Base-by-base conservation (phyloP, 2,113 vertebrate species). In the Sander vitreus region DNA sequence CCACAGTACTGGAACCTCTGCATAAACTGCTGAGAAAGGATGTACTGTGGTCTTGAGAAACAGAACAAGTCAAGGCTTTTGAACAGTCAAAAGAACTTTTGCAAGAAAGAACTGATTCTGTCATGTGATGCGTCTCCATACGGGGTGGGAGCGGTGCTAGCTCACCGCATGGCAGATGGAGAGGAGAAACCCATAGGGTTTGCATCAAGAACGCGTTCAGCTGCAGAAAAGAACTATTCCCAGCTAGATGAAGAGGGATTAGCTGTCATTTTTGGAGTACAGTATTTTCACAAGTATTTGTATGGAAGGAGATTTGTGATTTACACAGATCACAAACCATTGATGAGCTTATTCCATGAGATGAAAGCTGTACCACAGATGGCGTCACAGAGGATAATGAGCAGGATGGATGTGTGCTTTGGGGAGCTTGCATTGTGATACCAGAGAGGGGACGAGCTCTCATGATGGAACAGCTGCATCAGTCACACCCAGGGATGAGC, bases 241-340 rank as follows among this genome's bases (percentile, higher is more conserved):
- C 62, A 66, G 21, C 18, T 66, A 30, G 51, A 47, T 10, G 66
- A 76, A 25, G n/a, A 65, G 9, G 33, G 30, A 6, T 21, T 39
- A 21, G 39, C n/a, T 23, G 76, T 54, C 1, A 55, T 80, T 2
- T 87, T 85, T 23, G 76, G 59, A 15, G 55, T 80, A 3, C 33
- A 82, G 33, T 54, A 65, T 6, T 84, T 84, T 43, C 77, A n/a
- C 7, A 81, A 74, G 8, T 85, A 88, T 15, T 5, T 84, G 21
- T 87, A 82, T 76, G 78, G 75, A 1, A 30, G 48, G 2, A 58
- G 33, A 8, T 78, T 86, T 23, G 23, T 43, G 4, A 88, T 77
- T 3, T 71, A 10, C 1, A 83, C 57, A 2, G 82, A 87, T 3
- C 81, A 81, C 14, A 87, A 86, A 30, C 85, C 54, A 13, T 21